Evolutionary conservation across 2,888 invertebrate genomes (phyloP), one percentile per base, ranked within the genome.

Genomic region (Drosophila diplacantha): DNA sequence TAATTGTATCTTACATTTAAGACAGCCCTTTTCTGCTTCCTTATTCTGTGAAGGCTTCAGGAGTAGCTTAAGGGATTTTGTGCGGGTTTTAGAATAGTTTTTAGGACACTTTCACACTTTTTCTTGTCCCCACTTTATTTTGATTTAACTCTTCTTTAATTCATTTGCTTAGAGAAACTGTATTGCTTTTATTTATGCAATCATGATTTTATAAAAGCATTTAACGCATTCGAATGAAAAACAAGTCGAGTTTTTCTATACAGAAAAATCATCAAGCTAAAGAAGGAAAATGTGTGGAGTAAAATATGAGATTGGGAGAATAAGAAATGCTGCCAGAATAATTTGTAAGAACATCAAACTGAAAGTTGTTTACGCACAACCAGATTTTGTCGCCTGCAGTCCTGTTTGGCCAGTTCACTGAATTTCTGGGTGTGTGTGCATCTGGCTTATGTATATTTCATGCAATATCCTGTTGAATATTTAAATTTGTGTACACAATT

Each of bases 401-500:
- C 74, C 47, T 65, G 70, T 54, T 24, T 11, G 54, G 6, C 5
- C 35, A 29, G 69, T 69, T 63, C 56, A 59, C 52, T 35, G 39
- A 41, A n/a, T 55, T 11, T 55, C 49, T 58, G 29, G 34, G 16
- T 63, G 57, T 54, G 26, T 44, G 18, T 64, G 58, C 64, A 43
- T 49, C 57, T 64, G 57, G 20, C 64, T 73, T 67, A 75, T 75
- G 74, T 74, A 71, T 76, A 75, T 76, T 68, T 67, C 71, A 78
- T 74, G 81, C 71, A 78, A 81, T 81, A 81, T 81, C 78, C 80
- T 81, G 81, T 78, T 76, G 80, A 79, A 80, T 81, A 81, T 81
- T 81, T 81, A 81, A 80, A 75, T 81, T 56, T 81, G 76, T 75
- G 74, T 78, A 72, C 74, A 78, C 80, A 81, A 81, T 78, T 81